A percentile compares a stretch with the other conserved stretches of the same genome.
These are phyloP conservation scores for Scaptomyza cyrtandrae DNA, from an alignment of 2,888 invertebrate species.

Conservation along the genomic window DNA sequence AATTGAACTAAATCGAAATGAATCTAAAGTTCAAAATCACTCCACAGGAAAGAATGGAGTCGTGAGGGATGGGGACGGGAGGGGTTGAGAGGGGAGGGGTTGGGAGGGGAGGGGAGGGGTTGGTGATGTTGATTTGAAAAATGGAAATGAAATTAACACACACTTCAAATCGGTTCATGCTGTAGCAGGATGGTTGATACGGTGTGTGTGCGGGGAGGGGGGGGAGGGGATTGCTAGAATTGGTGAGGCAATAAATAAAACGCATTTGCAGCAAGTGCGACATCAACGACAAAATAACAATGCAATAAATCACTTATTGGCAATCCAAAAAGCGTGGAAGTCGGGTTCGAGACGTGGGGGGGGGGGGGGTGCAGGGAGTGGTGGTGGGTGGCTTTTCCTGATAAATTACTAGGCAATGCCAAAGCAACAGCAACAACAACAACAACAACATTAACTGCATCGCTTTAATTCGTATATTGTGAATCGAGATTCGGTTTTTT, in stretches of 20 bases:
- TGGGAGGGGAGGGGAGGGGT: too few relatives aligned
- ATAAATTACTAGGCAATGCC: slow-evolving; percentile 65
- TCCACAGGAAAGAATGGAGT: too few relatives aligned
- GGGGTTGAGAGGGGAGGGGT: too few relatives aligned
- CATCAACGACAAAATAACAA: slow-evolving; percentile 77
- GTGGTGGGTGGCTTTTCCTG: slow-evolving; percentile 39
- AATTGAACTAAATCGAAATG: slow-evolving; percentile 16
- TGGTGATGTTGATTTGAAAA: slow-evolving; percentile 21
- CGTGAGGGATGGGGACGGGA: too few relatives aligned
- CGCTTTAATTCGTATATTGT: slow-evolving; percentile 22
- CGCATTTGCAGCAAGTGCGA: slow-evolving; percentile 70
- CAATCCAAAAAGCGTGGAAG: not conserved
- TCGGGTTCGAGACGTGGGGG: too few relatives aligned
- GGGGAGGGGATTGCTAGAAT: not conserved
- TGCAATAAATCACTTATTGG: slow-evolving; percentile 75
- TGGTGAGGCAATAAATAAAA: slow-evolving; percentile 45
- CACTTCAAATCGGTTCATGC: slow-evolving; percentile 53
- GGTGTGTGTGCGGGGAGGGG: not conserved
- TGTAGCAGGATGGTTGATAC: not conserved
- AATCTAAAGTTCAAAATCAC: not conserved
- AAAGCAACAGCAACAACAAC: slow-evolving; percentile 36
- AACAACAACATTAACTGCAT: slow-evolving; percentile 17
- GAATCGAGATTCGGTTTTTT: slow-evolving; percentile 39
- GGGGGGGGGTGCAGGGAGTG: not conserved
- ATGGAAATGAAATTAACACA: slow-evolving; percentile 72